These are phyloP conservation scores for Dynastes tityus DNA, from an alignment of 2,888 invertebrate species.

Conservation along the genomic window DNA sequence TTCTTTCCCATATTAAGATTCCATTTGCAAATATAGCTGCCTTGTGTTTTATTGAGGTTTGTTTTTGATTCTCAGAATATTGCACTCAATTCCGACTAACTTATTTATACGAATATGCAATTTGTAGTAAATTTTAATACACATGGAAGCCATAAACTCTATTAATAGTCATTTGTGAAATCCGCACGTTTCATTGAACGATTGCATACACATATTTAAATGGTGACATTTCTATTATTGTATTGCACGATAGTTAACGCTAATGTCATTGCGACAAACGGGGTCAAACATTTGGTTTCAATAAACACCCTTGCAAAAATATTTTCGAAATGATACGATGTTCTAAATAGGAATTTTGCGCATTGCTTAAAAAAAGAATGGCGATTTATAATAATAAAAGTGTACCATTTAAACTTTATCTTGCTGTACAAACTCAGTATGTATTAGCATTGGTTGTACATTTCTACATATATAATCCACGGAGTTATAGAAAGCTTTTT, in stretches of 20 bases:
- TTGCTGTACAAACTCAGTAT: too few species aligned
- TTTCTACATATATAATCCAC: too few species aligned
- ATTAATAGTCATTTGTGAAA: neutral
- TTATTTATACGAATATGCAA: neutral
- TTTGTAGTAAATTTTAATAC: neutral
- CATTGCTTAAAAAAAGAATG: too few species aligned
- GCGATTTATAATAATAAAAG: too few species aligned
- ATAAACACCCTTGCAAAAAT: neutral
- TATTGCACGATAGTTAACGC: neutral
- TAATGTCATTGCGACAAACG: neutral
- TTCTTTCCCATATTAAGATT: too few species aligned
- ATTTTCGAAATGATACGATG: neutral
- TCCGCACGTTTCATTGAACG: neutral
- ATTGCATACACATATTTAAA: neutral
- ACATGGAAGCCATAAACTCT: neutral
- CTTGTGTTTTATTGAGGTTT: too few species aligned
- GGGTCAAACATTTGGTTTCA: neutral
- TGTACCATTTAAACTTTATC: too few species aligned
- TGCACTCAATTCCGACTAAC: neutral
- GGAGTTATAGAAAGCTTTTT: too few species aligned
- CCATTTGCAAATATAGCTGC: too few species aligned
- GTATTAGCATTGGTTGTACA: too few species aligned
- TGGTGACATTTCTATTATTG: neutral
- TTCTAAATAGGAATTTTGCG: too few species aligned
- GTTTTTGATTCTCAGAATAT: too few species aligned